Evolutionary conservation across 23 tunicate genomes (phyloP).

Genomic region (Ascidia mentula): DNA sequence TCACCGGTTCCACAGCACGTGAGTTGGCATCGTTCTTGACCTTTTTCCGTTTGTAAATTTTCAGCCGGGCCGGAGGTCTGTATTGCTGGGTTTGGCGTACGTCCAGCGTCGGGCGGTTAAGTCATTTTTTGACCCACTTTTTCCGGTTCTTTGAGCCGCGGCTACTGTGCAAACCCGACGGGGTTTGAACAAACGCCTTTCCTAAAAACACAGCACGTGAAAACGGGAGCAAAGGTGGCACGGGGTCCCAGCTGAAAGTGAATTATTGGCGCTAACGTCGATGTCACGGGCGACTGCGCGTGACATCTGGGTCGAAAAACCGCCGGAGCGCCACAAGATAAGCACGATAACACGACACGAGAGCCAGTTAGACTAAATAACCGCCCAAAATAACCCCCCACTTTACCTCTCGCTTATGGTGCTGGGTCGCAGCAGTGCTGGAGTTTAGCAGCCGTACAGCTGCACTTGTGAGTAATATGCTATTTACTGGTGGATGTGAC

Average conservation of each 20-base stretch:
- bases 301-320: not conserved
- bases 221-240: not conserved
- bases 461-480: not conserved
- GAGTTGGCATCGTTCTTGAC: not conserved
- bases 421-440: not conserved
- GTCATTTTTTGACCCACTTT: not conserved
- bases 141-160: not conserved
- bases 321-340: not conserved
- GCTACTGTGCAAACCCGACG: constrained; percentile 1
- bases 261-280: not conserved
- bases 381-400: not conserved
- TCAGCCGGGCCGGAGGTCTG: not conserved
- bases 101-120: not conserved
- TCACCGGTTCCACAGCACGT: not conserved
- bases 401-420: no score
- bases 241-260: constrained; percentile 1
- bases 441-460: not conserved
- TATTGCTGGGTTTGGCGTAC: not conserved
- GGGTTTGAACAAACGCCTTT: not conserved
- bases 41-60: not conserved
- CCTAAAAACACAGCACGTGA: not conserved
- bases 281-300: not conserved
- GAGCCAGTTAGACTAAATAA: constrained; percentile 5
- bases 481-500: not conserved
- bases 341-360: not conserved